phyloP scores from a whole-genome alignment of 2,113 vertebrate genomes.

The Geococcyx californianus region DNA sequence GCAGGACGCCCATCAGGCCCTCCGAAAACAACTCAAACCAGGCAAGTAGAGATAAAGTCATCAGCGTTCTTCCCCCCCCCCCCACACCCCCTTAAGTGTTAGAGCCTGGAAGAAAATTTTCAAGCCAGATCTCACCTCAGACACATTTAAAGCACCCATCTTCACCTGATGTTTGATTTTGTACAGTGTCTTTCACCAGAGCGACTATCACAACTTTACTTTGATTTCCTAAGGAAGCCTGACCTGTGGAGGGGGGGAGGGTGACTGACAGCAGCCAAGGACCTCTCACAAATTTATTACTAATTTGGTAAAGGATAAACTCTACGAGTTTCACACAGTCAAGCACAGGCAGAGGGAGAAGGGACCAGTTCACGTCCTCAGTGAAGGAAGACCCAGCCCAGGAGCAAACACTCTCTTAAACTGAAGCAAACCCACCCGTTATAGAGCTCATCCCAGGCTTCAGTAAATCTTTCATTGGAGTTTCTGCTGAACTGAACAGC shows the following conservation, averaged over 20 bases:
- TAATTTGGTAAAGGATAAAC: neutral
- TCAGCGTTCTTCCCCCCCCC: neutral
- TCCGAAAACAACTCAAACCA: neutral
- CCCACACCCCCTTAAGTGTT: neutral
- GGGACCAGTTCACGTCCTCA: neutral
- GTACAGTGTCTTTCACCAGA: neutral
- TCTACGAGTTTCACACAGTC: neutral
- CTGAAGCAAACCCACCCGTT: neutral
- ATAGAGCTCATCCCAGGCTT: neutral
- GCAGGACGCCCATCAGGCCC: neutral
- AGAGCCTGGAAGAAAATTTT: neutral
- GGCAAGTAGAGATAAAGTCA: neutral
- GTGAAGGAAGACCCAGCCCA: neutral
- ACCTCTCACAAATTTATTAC: neutral
- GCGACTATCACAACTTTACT: neutral
- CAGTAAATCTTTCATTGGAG: neutral
- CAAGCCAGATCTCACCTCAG: neutral
- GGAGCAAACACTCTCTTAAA: neutral
- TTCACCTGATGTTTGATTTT: neutral
- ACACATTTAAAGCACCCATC: neutral
- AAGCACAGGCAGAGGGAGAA: neutral
- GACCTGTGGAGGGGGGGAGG: fast-evolving
- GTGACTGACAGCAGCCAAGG: neutral
- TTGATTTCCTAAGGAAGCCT: neutral
- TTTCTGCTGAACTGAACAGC: neutral